A percentile compares a stretch with the other conserved stretches of the same genome.
phyloP scores from a whole-genome alignment of 2,797 vertebrate species.

The Meda fulgida region DNA sequence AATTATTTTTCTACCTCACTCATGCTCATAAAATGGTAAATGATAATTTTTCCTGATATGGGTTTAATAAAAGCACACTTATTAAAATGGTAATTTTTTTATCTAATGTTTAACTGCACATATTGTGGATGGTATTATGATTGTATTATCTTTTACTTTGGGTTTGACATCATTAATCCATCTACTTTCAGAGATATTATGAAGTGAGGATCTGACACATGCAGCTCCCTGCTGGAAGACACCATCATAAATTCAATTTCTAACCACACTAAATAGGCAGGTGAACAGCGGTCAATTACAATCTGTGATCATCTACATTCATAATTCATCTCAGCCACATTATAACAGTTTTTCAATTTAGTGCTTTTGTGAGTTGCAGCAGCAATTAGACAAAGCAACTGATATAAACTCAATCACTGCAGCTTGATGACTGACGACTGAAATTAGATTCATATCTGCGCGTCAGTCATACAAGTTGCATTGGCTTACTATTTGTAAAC shows the following conservation, averaged over 20 bases:
- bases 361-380: conserved; percentile 54
- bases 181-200: conserved; percentile 53
- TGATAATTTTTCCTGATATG: conserved; percentile 7
- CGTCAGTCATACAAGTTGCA: conserved; percentile 28
- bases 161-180: conserved; percentile 49
- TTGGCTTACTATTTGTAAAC: conserved; percentile 22
- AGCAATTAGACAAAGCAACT: conserved; percentile 54
- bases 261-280: conserved; percentile 51
- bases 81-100: conserved; percentile 34
- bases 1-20: conserved; percentile 23
- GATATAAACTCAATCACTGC: conserved; percentile 42
- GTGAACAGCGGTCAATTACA: conserved; percentile 60
- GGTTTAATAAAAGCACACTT: conserved; percentile 46
- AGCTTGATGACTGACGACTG: conserved; percentile 23
- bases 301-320: conserved; percentile 59
- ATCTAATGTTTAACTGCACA: conserved; percentile 38
- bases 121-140: conserved; percentile 26
- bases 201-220: conserved; percentile 44
- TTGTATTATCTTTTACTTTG: conserved; percentile 37
- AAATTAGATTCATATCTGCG: conserved; percentile 46
- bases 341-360: conserved; percentile 57
- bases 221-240: conserved; percentile 47
- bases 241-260: conserved; percentile 58
- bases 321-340: conserved; percentile 57
- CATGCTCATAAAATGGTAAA: conserved; percentile 3